Evolutionary conservation across 2,113 vertebrate genomes (phyloP).

Genomic region (Gasterosteus aculeatus): DNA sequence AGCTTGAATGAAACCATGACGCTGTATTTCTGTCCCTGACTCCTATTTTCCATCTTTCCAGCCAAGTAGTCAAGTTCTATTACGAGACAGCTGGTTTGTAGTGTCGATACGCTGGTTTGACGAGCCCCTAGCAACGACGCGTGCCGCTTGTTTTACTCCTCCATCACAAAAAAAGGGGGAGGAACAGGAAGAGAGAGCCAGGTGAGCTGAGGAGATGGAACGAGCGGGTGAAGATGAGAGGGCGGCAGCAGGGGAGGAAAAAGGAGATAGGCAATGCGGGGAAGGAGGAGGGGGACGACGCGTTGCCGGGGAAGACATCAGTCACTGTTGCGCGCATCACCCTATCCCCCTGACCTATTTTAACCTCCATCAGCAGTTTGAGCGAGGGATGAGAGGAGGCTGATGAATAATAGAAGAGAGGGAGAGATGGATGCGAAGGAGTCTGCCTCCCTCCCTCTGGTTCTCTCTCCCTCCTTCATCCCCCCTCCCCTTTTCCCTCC

Average conservation of each 20-base stretch:
- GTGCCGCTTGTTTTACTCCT: slow-evolving; percentile 27
- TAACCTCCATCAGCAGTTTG: slow-evolving; percentile 70
- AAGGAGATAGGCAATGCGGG: slow-evolving; percentile 6
- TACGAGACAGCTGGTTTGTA: background rate
- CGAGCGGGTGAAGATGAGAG: background rate
- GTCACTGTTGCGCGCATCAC: slow-evolving; percentile 52
- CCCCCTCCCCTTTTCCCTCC: background rate
- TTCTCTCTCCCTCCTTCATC: slow-evolving; percentile 17
- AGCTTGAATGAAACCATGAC: background rate
- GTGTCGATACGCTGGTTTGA: background rate
- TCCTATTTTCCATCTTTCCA: background rate
- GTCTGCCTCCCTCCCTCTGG: slow-evolving; percentile 45
- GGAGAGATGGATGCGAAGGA: slow-evolving; percentile 71
- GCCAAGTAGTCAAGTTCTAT: background rate
- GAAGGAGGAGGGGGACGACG: slow-evolving; percentile 25
- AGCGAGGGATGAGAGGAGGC: slow-evolving; percentile 63
- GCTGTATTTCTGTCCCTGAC: background rate
- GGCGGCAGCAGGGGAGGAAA: slow-evolving; percentile 3
- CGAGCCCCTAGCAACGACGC: slow-evolving; percentile 7
- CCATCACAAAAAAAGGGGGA: background rate
- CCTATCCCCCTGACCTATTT: slow-evolving; percentile 73
- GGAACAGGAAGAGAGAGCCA: background rate
- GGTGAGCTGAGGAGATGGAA: background rate
- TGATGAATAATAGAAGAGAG: slow-evolving; percentile 76
- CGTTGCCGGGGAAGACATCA: slow-evolving; percentile 64